Base-by-base conservation (phyloP, 2,888 invertebrate species). In the Crocallis elinguaria region DNA sequence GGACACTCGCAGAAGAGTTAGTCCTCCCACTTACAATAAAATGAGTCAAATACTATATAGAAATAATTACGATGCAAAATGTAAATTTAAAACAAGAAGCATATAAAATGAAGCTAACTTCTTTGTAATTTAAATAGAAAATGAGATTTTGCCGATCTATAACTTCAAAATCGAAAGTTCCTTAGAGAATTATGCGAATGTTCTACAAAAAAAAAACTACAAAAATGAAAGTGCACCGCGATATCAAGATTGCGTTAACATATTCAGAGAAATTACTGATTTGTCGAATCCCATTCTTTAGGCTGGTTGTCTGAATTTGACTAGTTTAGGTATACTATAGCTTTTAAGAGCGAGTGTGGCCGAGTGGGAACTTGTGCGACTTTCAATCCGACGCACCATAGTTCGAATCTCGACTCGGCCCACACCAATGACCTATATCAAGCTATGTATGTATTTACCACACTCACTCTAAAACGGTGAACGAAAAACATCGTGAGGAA, bases 261-360 rank as follows among this genome's bases (percentile, higher is more conserved):
- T 16, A 21, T 33, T 42, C 27, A 19, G n/a, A 37, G 19, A 23
- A 45, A 29, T 45, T 46, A 32, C 35, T 32, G 21, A 43, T 17
- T 38, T 37, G 16, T 49, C 44, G 9, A 32, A 29, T 44, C 25
- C 23, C 36, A 19, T 46, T 45, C 14, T 16, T 33, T 13, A 4
- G 19, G 14, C 37, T 21, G 29, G 44, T 45, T 64, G 57, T 51
- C 63, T 60, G 60, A 55, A 63, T 64, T 66, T 61, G 61, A 62
- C 54, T 52, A 43, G 55, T 59, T 50, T 37, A 46, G 19, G 19
- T n/a, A n/a, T 21, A 51, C 43, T 56, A 17, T 41, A 46, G 43
- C 43, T 60, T 59, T 39, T 30, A n/a, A n/a, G n/a, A n/a, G n/a
- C n/a, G n/a, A n/a, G n/a, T n/a, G n/a, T n/a, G n/a, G n/a, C n/a